Conservation (phyloP, 2,888 invertebrate genomes). For the Helicoverpa assulta region DNA sequence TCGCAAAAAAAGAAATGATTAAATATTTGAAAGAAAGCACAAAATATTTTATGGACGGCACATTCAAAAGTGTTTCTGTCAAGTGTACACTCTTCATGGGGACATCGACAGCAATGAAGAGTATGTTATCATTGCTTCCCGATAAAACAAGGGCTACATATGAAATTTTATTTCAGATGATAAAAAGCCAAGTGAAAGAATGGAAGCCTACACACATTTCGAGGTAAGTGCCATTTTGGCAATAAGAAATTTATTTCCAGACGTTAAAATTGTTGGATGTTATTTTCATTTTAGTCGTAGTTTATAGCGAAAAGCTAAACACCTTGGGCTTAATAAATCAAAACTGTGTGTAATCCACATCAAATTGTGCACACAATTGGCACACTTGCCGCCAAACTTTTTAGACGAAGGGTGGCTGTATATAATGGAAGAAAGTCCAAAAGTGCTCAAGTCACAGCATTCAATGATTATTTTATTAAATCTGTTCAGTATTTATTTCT, state of each 20-base stretch:
- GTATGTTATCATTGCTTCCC: constrained; percentile 45
- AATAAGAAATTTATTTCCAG: constrained; percentile 28
- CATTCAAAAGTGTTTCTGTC: constrained; percentile 31
- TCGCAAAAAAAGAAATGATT: too few relatives aligned
- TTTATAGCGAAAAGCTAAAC: constrained; percentile 22
- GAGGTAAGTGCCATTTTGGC: constrained; percentile 32
- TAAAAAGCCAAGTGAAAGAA: constrained; percentile 43
- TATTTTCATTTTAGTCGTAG: background rate
- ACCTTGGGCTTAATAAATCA: too few relatives aligned
- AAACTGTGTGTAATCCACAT: too few relatives aligned
- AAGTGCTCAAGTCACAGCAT: constrained; percentile 6
- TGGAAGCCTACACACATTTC: constrained; percentile 29
- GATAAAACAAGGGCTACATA: constrained; percentile 39
- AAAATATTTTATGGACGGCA: too few relatives aligned
- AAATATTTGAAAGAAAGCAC: too few relatives aligned
- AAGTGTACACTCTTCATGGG: too few relatives aligned
- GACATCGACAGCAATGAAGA: constrained; percentile 46
- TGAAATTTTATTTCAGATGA: constrained; percentile 40
- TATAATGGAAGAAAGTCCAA: constrained; percentile 21
- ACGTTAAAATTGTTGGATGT: constrained; percentile 6
- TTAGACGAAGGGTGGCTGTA: too few relatives aligned
- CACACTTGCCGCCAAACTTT: too few relatives aligned
- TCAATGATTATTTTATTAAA: constrained; percentile 8
- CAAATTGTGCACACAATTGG: too few relatives aligned
- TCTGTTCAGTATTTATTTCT: too few relatives aligned